A percentile compares a stretch with the other conserved stretches of the same genome.
phyloP scores from a whole-genome alignment of 2,888 invertebrate species.

The Tupiocoris notatus region DNA sequence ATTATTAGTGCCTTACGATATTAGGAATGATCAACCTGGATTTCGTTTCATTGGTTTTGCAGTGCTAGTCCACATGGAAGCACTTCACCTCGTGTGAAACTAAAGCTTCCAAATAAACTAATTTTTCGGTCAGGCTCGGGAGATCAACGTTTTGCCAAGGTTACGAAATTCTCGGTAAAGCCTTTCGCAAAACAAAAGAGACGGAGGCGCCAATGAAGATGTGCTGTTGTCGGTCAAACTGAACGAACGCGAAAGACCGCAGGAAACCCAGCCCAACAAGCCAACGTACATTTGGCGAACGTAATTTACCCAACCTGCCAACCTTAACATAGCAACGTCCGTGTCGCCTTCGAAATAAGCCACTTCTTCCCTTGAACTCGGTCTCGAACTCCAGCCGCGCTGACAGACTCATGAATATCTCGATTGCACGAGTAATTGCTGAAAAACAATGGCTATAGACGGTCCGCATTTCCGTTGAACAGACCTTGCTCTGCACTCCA shows the following conservation, averaged over 20 bases:
- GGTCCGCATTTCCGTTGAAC: background rate
- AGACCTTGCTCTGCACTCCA: background rate
- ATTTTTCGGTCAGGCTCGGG: no score
- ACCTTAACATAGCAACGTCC: conserved; percentile 7
- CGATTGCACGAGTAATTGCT: background rate
- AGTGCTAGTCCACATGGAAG: no score
- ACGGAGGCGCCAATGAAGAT: background rate
- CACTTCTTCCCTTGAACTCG: background rate
- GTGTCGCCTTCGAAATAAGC: no score
- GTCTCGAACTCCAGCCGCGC: background rate
- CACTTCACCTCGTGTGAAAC: no score
- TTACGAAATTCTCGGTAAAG: no score
- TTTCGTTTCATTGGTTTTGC: no score
- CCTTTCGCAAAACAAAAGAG: no score
- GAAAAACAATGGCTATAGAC: background rate
- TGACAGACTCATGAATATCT: background rate
- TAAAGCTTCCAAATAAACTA: no score
- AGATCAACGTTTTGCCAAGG: no score
- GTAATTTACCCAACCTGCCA: conserved; percentile 19
- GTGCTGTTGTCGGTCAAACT: background rate
- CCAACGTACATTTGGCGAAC: background rate
- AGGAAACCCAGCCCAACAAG: background rate
- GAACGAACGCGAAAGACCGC: background rate
- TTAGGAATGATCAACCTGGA: no score
- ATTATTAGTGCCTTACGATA: no score